Evolutionary conservation across 2,797 vertebrate species (phyloP).

Genomic region (Tragelaphus eurycerus): DNA sequence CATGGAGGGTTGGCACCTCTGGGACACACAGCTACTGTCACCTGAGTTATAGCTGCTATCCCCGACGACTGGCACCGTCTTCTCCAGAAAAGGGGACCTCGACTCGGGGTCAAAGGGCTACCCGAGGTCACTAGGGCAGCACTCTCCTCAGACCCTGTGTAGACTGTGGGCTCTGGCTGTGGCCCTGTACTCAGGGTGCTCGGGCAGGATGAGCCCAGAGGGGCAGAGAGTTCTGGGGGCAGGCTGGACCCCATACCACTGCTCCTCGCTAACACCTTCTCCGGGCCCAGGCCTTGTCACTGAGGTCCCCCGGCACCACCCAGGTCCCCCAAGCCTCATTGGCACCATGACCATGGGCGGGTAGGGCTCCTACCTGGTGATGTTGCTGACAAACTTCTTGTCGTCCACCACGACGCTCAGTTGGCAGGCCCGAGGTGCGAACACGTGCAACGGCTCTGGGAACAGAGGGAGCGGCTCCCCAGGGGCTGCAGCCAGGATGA

Average conservation of each 20-base stretch:
- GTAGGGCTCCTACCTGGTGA: constrained; percentile 87
- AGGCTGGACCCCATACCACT: fast-evolving
- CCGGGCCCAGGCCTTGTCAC: neutral
- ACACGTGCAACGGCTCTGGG: constrained; percentile 95
- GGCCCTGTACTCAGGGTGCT: neutral
- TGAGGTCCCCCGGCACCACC: fast-evolving
- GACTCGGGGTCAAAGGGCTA: neutral
- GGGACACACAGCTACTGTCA: fast-evolving
- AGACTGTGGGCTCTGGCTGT: fast-evolving
- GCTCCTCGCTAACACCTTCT: neutral
- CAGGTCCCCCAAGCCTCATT: neutral
- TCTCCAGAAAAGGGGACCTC: neutral
- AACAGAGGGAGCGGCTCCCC: constrained; percentile 95
- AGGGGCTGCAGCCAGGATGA: constrained; percentile 94
- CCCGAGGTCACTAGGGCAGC: neutral
- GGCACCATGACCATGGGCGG: fast-evolving
- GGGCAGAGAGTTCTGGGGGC: fast-evolving
- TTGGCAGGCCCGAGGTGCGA: constrained; percentile 94
- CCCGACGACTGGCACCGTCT: neutral
- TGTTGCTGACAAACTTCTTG: constrained; percentile 95
- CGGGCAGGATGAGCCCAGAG: neutral
- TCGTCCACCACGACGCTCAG: constrained; percentile 96
- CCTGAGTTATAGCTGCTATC: fast-evolving
- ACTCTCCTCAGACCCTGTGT: neutral
- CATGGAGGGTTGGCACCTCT: neutral